A percentile compares a stretch with the other conserved stretches of the same genome.
Evolutionary conservation across 2,888 invertebrate genomes (phyloP).

Genomic region (Aromia moschata): DNA sequence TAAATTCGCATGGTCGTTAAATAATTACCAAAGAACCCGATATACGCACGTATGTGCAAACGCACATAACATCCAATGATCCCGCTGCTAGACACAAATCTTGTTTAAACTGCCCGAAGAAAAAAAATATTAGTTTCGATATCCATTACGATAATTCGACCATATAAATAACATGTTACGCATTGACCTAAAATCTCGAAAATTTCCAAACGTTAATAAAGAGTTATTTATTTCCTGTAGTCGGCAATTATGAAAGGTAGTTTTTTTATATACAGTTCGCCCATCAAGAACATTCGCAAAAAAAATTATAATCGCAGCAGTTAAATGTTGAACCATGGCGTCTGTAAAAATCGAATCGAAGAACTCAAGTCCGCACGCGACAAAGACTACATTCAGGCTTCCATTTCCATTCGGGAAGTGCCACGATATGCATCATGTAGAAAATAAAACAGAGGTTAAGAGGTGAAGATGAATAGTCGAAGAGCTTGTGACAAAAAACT

Average conservation of each 20-base stretch:
- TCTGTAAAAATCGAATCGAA: constrained; percentile 7
- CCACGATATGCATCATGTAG: constrained; percentile 20
- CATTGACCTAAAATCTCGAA: constrained; percentile 3
- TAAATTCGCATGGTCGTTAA: no score
- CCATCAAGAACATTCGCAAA: not conserved
- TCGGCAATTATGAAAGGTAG: not conserved
- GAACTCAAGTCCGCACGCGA: constrained; percentile 15
- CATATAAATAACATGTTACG: not conserved
- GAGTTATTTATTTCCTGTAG: not conserved
- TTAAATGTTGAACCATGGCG: constrained; percentile 17
- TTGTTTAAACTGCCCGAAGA: no score
- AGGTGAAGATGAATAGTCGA: constrained; percentile 12
- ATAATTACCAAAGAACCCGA: no score
- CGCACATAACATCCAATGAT: no score
- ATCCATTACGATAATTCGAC: not conserved
- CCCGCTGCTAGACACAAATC: no score
- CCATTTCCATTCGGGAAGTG: constrained; percentile 22
- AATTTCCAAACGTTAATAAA: constrained; percentile 3
- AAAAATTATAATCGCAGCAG: constrained; percentile 11
- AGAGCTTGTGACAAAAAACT: no score
- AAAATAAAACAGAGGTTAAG: constrained; percentile 15
- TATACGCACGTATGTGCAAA: no score
- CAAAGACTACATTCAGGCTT: constrained; percentile 23
- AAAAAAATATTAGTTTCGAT: no score
- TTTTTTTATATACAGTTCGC: not conserved